Percentiles rank a stretch among this genome's conserved stretches.
Evolutionary conservation across 2,797 vertebrate species (phyloP).

Genomic region (Propithecus perrieri): DNA sequence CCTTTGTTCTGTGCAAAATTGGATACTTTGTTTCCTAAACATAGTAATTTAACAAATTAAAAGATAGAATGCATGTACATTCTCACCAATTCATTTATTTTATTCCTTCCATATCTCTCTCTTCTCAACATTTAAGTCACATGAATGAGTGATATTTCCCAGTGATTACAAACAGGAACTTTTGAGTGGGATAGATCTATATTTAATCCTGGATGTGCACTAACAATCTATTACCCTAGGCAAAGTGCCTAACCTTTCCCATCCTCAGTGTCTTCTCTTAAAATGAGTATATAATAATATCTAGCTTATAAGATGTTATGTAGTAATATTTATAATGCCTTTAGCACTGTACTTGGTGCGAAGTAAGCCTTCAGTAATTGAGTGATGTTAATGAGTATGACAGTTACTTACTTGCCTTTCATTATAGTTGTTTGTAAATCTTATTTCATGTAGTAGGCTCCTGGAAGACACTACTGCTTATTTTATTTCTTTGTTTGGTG

Average conservation of each 20-base stretch:
- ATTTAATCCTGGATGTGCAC: background rate
- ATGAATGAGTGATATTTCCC: background rate
- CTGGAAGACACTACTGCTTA: background rate
- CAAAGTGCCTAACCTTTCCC: background rate
- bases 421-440: background rate
- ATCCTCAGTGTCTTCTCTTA: background rate
- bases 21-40: background rate
- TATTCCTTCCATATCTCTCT: background rate
- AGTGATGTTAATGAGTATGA: background rate
- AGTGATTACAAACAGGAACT: background rate
- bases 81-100: background rate
- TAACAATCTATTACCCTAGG: background rate
- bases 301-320: background rate
- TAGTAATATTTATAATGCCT: background rate
- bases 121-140: background rate
- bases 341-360: background rate
- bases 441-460: background rate
- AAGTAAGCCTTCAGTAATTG: background rate
- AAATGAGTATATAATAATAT: background rate
- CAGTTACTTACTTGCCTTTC: background rate
- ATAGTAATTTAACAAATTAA: slow-evolving; percentile 3
- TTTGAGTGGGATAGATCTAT: background rate
- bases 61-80: background rate
- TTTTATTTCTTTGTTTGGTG: background rate
- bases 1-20: background rate